Conservation (phyloP, 2,888 invertebrate species). For the Seira ritae region DNA sequence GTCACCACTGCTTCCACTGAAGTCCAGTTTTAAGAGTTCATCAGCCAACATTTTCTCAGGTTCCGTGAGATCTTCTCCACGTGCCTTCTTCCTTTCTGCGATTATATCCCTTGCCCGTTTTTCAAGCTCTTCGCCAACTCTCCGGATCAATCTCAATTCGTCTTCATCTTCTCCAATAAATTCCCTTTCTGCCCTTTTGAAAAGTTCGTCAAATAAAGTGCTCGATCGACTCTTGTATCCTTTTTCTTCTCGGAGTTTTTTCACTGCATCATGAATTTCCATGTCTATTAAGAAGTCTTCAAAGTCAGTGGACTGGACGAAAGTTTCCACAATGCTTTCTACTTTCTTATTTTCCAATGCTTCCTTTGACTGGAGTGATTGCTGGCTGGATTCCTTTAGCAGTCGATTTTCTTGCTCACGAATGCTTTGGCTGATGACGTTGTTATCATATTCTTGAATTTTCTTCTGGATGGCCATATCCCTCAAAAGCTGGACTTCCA, state of each 20-base stretch:
- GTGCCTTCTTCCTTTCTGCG: slow-evolving; percentile 44
- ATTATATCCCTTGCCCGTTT: slow-evolving; percentile 57
- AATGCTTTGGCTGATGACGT: slow-evolving; percentile 35
- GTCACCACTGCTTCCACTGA: slow-evolving; percentile 46
- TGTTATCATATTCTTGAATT: slow-evolving; percentile 59
- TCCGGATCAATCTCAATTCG: slow-evolving; percentile 59
- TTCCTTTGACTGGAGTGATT: not conserved
- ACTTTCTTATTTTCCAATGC: slow-evolving; percentile 41
- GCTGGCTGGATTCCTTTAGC: not conserved
- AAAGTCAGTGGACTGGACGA: slow-evolving; percentile 61
- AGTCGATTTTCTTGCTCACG: not conserved
- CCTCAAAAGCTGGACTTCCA: slow-evolving; percentile 55
- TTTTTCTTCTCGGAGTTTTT: slow-evolving; percentile 56
- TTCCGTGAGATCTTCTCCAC: slow-evolving; percentile 50
- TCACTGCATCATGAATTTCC: slow-evolving; percentile 64
- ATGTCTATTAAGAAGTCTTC: slow-evolving; percentile 67
- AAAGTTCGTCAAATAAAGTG: slow-evolving; percentile 65
- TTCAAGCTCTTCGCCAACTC: slow-evolving; percentile 63
- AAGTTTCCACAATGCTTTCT: slow-evolving; percentile 59
- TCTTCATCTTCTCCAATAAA: slow-evolving; percentile 67
- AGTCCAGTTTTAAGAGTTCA: slow-evolving; percentile 58
- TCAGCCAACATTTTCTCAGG: slow-evolving; percentile 53
- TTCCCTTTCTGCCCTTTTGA: slow-evolving; percentile 63
- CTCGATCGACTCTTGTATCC: slow-evolving; percentile 59
- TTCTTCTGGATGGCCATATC: slow-evolving; percentile 63